Base-by-base conservation (phyloP, 1,140 invertebrate genomes). In the Agraylea sexmaculata region DNA sequence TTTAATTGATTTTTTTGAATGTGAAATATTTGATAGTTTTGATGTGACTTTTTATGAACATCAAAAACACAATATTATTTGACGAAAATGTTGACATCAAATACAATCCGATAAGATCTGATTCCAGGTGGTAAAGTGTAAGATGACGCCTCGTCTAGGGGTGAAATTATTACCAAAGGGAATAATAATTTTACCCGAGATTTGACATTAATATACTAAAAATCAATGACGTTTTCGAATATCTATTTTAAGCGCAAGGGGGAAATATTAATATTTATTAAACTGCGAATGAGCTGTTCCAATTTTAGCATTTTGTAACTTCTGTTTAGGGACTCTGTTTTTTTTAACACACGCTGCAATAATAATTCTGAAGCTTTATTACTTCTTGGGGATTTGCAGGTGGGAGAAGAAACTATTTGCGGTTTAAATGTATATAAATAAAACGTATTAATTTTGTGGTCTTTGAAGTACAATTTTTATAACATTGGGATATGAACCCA, bases 271-370 rank as follows among this genome's bases (percentile, higher is more conserved):
- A 30, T n/a, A 30, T 30, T 30, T 30, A 30, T 30, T n/a, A 30
- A 30, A 30, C 4, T 16, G 29, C 16, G 16, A 30, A 30, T 3
- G 4, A 16, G n/a, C n/a, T 27, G 7, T 27, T 27, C 7, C 7
- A 27, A 7, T 25, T 25, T 6, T 25, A 25, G 23, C 7, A 25
- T 25, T 25, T 25, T 25, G 7, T 25, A n/a, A n/a, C 23, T 25
- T 25, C n/a, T 7, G n/a, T 7, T 25, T 25, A 25, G n/a, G 23
- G 23, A n/a, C 7, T n/a, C 11, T 33, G 28, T 31, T 44, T 44
- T 35, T 44, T 39, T 44, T 39, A 44, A 39, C 21, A 37, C 30
- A 35, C 28, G 42, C 40, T 44, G 42, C 21, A 44, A 44, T 44
- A 44, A 44, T 39, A 44, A 39, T 28, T 39, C 37, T 28, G 16